phyloP scores from a whole-genome alignment of 1,140 invertebrate genomes.

The Drosophila busckii region DNA sequence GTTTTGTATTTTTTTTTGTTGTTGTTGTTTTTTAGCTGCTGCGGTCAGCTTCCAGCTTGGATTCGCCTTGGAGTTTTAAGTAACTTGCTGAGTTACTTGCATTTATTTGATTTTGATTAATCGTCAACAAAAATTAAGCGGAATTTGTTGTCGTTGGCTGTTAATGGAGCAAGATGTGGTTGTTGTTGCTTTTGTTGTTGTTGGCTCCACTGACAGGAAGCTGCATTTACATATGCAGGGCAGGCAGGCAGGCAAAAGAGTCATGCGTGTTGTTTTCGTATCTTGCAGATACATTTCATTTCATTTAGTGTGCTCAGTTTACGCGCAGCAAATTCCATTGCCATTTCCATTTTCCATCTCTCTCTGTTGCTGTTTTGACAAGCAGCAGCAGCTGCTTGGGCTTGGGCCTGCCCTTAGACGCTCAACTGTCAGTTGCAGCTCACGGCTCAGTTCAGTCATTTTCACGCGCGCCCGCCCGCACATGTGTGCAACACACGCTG shows the following conservation, averaged over 20 bases:
- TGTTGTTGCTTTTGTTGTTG: conserved; percentile 1
- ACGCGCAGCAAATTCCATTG: conserved; percentile 14
- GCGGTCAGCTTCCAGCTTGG: too few relatives aligned
- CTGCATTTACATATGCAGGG: neutral
- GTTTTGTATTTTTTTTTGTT: too few relatives aligned
- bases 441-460: conserved; percentile 14
- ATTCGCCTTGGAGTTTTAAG: too few relatives aligned
- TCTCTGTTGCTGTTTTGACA: conserved; percentile 9
- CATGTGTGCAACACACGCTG: conserved; percentile 21
- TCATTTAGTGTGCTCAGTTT: too few relatives aligned
- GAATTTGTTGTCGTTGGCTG: conserved; percentile 2
- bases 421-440: conserved; percentile 16
- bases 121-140: conserved; percentile 16
- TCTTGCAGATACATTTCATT: conserved; percentile 44
- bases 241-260: too few relatives aligned
- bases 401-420: neutral
- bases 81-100: conserved; percentile 8
- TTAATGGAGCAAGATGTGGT: neutral
- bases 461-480: conserved; percentile 25
- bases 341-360: neutral
- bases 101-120: conserved; percentile 26
- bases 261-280: conserved; percentile 32
- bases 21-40: neutral
- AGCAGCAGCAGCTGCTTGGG: conserved; percentile 17
- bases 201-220: conserved; percentile 9